Evolutionary conservation across 2,888 invertebrate genomes (phyloP), one percentile per base, ranked within the genome.

Genomic region (Chirona hameri): DNA sequence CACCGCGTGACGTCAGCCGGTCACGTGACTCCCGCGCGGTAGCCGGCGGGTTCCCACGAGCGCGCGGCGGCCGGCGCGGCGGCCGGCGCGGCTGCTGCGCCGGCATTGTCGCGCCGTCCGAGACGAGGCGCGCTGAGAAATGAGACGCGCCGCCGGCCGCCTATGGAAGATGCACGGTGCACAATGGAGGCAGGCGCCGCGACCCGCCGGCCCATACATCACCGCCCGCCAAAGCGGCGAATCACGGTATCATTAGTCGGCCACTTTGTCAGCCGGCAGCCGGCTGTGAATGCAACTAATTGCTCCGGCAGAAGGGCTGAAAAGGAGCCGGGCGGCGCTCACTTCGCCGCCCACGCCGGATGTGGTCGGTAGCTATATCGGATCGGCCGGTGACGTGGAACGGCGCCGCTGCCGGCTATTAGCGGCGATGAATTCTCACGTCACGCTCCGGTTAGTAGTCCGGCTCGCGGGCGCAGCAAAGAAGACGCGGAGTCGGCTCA

Each of bases 261-360:
- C 18, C 31, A 72, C 72, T 72, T 72, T 72, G 72, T 72, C 72
- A 15, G 31, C 15, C 31, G 72, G 31, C 31, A 15, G 31, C 31
- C 29, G 29, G 31, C 12, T 31, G 31, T 72, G 72, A 72, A 72
- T 72, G 72, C 72, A 72, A 72, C 72, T 72, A 72, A 72, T 72
- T 72, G 72, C 72, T 29, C n/a, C 52, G 52, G 52, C 52, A 15
- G 52, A 52, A 15, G 72, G 31, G 31, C 72, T 72, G 72, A 72
- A 72, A 72, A 18, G 72, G 18, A 4, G 72, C 18, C 31, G 31
- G 18, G 18, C 72, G 72, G 72, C 14, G 69, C 27, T 69, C 72
- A 7, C 3, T 9, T 2, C 12, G 18, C 31, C 72, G 15, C 31
- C 72, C 31, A 7, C 31, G 72, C 65, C 27, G 31, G 31, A 72